These are phyloP conservation scores for Coelopa frigida DNA, from an alignment of 1,140 invertebrate genomes.

Conservation along the genomic window DNA sequence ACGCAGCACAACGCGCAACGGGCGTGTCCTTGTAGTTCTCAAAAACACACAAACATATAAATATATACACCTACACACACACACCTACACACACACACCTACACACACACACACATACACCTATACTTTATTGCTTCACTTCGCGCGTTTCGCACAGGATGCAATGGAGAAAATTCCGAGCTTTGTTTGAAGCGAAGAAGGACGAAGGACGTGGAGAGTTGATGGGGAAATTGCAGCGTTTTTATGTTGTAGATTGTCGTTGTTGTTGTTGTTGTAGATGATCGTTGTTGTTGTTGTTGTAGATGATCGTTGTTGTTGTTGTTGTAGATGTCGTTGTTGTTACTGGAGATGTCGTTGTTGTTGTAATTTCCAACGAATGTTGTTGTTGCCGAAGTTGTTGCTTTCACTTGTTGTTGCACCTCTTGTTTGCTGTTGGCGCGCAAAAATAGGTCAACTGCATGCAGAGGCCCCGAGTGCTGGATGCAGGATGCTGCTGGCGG, in stretches of 20 bases:
- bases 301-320: neutral
- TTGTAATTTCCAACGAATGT: neutral
- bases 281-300: constrained; percentile 2
- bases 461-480: constrained; percentile 4
- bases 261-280: neutral
- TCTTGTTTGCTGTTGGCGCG: constrained; percentile 5
- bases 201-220: no score
- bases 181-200: no score
- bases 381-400: neutral
- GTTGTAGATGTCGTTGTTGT: neutral
- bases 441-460: constrained; percentile 11
- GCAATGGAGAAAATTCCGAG: no score
- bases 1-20: no score
- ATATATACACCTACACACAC: no score
- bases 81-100: no score
- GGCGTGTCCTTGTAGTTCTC: no score
- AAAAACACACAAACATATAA: no score
- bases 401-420: neutral
- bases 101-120: no score
- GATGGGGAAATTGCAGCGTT: neutral
- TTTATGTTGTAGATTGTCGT: constrained; percentile 2
- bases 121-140: no score
- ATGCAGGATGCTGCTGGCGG: no score
- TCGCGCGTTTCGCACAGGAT: no score
- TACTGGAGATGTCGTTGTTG: constrained; percentile 4